Percentiles rank a stretch among this genome's conserved stretches.
These are phyloP conservation scores for Peucedramus taeniatus DNA, from an alignment of 2,113 vertebrate genomes.

Conservation along the genomic window DNA sequence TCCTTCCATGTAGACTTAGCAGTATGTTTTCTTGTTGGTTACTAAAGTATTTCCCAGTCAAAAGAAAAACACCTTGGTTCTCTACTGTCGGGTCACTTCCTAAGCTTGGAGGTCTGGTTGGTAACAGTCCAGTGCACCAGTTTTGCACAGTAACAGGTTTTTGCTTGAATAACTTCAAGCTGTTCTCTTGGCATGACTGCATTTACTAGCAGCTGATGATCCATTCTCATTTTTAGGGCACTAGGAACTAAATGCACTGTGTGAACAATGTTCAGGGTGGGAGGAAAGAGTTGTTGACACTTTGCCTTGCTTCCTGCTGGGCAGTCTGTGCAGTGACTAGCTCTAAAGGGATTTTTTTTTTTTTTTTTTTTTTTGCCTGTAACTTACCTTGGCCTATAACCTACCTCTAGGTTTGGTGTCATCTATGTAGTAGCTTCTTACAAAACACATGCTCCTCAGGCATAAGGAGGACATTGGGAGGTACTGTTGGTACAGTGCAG, in stretches of 20 bases:
- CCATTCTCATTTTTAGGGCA: constrained; percentile 22
- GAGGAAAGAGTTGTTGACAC: constrained; percentile 34
- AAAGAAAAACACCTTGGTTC: not conserved
- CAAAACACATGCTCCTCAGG: constrained; percentile 13
- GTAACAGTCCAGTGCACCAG: constrained; percentile 20
- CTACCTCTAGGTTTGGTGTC: constrained; percentile 71
- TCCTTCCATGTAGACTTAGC: constrained; percentile 13
- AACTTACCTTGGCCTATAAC: constrained; percentile 65
- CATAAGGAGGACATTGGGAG: constrained; percentile 49
- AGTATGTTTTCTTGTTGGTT: constrained; percentile 43
- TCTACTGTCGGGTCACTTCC: not conserved
- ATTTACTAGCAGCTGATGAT: constrained; percentile 42
- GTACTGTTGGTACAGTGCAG: constrained; percentile 65
- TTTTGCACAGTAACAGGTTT: constrained; percentile 33
- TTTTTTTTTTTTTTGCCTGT: constrained; percentile 14
- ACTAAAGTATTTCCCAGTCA: not conserved
- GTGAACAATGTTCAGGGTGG: not conserved
- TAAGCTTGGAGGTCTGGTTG: constrained; percentile 12
- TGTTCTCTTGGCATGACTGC: constrained; percentile 44
- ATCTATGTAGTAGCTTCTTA: constrained; percentile 61
- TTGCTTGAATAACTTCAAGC: constrained; percentile 48
- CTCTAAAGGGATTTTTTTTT: constrained; percentile 15
- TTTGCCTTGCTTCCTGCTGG: constrained; percentile 29
- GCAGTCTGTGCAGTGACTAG: constrained; percentile 38
- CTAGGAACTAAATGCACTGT: constrained; percentile 31